These are phyloP conservation scores for Meda fulgida DNA, from an alignment of 2,797 vertebrate species.

Conservation along the genomic window DNA sequence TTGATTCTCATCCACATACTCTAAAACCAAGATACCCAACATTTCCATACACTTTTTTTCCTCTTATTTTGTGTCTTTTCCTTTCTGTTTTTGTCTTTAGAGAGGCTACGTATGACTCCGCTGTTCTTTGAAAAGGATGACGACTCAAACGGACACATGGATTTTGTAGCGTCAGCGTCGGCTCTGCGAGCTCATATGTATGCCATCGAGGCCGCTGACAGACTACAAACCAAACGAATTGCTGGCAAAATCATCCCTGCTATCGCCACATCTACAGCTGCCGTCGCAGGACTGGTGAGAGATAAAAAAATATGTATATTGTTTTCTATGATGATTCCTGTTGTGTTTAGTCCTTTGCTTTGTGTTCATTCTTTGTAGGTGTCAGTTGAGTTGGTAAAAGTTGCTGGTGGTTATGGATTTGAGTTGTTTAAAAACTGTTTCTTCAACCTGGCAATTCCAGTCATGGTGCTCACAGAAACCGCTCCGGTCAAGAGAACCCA, in stretches of 20 bases:
- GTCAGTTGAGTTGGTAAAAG: slow-evolving; percentile 92
- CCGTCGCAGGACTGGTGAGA: slow-evolving; percentile 94
- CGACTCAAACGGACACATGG: slow-evolving; percentile 91
- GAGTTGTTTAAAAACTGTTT: slow-evolving; percentile 97
- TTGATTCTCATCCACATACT: slow-evolving; percentile 13
- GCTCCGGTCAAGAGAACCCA: slow-evolving; percentile 87
- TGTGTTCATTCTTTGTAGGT: slow-evolving; percentile 78
- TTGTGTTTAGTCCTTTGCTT: not conserved
- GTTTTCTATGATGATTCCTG: not conserved
- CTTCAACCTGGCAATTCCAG: slow-evolving; percentile 96
- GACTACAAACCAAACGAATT: slow-evolving; percentile 96
- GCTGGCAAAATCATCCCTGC: slow-evolving; percentile 99
- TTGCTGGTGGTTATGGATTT: slow-evolving; percentile 85
- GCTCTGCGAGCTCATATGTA: slow-evolving; percentile 94
- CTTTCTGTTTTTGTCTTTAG: slow-evolving; percentile 67
- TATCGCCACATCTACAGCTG: slow-evolving; percentile 96
- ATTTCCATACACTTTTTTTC: not conserved
- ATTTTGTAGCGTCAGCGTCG: slow-evolving; percentile 92
- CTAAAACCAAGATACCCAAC: not conserved
- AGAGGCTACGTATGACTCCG: slow-evolving; percentile 83
- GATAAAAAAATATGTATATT: too few relatives aligned
- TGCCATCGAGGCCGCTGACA: slow-evolving; percentile 90
- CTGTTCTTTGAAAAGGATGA: slow-evolving; percentile 95
- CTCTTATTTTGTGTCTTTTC: not conserved
- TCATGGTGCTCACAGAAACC: slow-evolving; percentile 92